Base-by-base conservation (phyloP, 2,113 vertebrate species). In the Pelecanus crispus region DNA sequence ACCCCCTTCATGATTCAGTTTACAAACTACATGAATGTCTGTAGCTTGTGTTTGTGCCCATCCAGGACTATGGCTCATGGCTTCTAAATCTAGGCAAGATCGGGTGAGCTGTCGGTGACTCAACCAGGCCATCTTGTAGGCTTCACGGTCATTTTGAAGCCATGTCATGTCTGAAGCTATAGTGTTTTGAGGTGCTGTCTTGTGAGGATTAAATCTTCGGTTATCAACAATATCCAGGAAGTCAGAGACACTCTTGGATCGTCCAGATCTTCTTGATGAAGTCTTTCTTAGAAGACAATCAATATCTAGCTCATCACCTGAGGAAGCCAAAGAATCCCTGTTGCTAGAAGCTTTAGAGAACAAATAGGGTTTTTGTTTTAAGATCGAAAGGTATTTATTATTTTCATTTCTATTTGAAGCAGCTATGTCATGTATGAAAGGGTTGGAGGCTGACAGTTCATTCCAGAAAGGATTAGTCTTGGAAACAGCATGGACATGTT, bases 1-100 rank as follows among this genome's bases (percentile, higher is more conserved):
- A 5, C 99, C 99, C 42, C 99, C 99, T 68, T 97, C 72, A 13
- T 99, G 98, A 83, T 94, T 98, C 56, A 99, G 95, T 97, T 98
- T 99, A 88, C 98, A 98, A 90, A 99, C 90, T 9, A 98, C 92
- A 29, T 98, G 98, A 52, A 98, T 98, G 87, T 99, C 98, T 19
- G 99, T 98, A 74, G 98, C 98, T 96, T 99, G 99, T 0, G 99
- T 99, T 97, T 99, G 99, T 80, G 99, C 99, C 99, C 99, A 99
- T 31, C 99, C 99, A 13, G 98, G 99, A 91, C 98, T 99, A 71
- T 99, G 99, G 92, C 98, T 99, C 86, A 99, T 98, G 77, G 98
- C 95, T 84, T 99, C 98, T 77, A 99, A 97, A 97, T 99, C 98
- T 71, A 99, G 89, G 75, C 99, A 99, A 40, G 99, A 99, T 14